A percentile compares a stretch with the other conserved stretches of the same genome.
Conservation (phyloP, 2,888 invertebrate species). For the Spisula solida region DNA sequence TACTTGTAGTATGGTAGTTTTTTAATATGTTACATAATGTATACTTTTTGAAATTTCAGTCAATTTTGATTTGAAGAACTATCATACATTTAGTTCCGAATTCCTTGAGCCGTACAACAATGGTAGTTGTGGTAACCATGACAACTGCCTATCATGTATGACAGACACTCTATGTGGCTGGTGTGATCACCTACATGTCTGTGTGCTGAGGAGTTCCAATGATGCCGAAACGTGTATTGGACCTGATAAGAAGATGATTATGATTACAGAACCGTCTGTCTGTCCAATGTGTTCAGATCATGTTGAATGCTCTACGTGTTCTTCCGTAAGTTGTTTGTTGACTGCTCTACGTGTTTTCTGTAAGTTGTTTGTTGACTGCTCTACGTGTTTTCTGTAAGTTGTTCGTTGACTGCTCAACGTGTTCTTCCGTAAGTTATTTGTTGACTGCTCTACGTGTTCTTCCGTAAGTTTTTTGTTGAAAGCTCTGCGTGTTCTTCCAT, state of each 20-base stretch:
- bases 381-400: no score
- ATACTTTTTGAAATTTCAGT: conserved; percentile 28
- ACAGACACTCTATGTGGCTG: conserved; percentile 96
- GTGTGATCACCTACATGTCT: conserved; percentile 93
- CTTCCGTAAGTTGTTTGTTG: conserved; percentile 90
- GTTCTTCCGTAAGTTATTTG: conserved; percentile 91
- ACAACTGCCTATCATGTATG: conserved; percentile 95
- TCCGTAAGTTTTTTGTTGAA: neutral
- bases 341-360: no score
- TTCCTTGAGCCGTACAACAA: conserved; percentile 94
- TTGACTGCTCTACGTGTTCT: neutral
- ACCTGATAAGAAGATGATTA: conserved; percentile 88
- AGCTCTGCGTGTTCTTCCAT: neutral
- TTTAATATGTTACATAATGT: neutral
- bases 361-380: no score
- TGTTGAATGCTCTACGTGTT: conserved; percentile 95
- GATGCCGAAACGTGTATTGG: conserved; percentile 50
- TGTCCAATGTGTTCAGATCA: conserved; percentile 96
- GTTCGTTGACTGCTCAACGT: conserved; percentile 96
- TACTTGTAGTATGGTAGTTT: no score
- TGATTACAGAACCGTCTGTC: conserved; percentile 93
- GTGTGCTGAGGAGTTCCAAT: conserved; percentile 88
- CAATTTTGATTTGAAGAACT: conserved; percentile 47
- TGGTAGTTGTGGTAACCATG: conserved; percentile 91
- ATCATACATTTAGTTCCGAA: conserved; percentile 81